A percentile compares a stretch with the other conserved stretches of the same genome.
phyloP scores from a whole-genome alignment of 2,888 invertebrate genomes.

The Aplocera efformata region DNA sequence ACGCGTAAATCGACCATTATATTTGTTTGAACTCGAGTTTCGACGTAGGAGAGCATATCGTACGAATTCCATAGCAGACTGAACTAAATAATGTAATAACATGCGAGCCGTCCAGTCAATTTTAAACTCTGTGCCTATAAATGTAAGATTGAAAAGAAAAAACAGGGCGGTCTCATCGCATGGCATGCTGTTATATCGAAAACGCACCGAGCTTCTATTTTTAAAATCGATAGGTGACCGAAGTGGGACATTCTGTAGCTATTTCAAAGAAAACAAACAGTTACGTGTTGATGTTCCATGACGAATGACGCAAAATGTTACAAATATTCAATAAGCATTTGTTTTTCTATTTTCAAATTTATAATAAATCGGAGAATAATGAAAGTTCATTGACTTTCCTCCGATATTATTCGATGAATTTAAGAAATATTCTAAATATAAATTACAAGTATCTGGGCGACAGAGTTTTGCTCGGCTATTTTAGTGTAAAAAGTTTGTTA shows the following conservation, averaged over 20 bases:
- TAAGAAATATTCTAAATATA: too few species aligned
- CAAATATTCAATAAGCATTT: conserved; percentile 2
- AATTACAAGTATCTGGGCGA: too few species aligned
- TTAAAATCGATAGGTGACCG: conserved; percentile 77
- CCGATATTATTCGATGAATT: too few species aligned
- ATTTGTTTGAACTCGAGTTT: conserved; percentile 68
- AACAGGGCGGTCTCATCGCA: conserved; percentile 47
- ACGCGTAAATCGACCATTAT: conserved; percentile 61
- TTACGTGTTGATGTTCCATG: conserved; percentile 30
- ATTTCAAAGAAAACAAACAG: conserved; percentile 65
- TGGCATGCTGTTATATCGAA: conserved; percentile 55
- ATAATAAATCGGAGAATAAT: too few species aligned
- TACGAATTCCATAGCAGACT: conserved; percentile 64
- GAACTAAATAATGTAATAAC: conserved; percentile 40
- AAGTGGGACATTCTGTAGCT: conserved; percentile 70
- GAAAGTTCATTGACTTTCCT: too few species aligned
- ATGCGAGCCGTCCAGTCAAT: conserved; percentile 31
- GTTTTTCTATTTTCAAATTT: too few species aligned
- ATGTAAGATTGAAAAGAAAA: conserved; percentile 35
- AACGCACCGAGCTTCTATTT: conserved; percentile 75
- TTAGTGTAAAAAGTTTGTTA: too few species aligned
- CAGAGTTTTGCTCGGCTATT: too few species aligned
- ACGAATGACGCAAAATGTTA: conserved; percentile 10
- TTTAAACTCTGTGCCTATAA: conserved; percentile 38
- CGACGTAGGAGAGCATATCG: conserved; percentile 66